These are phyloP conservation scores for Mamestra configurata DNA, from an alignment of 1,140 invertebrate species.

Conservation along the genomic window DNA sequence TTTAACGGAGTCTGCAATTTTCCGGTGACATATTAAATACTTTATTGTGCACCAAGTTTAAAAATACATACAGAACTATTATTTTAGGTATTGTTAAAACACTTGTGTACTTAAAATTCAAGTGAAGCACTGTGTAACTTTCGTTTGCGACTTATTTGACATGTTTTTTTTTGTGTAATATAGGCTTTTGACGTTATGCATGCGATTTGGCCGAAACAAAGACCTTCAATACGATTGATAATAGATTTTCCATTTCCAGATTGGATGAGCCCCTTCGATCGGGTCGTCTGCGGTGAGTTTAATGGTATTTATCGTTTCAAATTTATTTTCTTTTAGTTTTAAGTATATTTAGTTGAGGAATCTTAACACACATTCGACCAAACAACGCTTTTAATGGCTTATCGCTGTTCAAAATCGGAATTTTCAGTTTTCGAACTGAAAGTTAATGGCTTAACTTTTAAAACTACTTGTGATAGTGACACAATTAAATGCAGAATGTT, in stretches of 20 bases:
- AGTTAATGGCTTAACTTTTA: slow-evolving; percentile 20
- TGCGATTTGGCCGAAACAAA: slow-evolving; percentile 75
- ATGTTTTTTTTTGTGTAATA: slow-evolving; percentile 29
- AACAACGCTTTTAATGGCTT: slow-evolving; percentile 35
- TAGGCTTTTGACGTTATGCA: slow-evolving; percentile 68
- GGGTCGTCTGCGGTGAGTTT: slow-evolving; percentile 97
- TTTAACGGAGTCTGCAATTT: no score
- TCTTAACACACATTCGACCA: slow-evolving; percentile 47
- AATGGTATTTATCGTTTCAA: slow-evolving; percentile 91
- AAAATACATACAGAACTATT: no score
- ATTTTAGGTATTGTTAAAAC: background rate
- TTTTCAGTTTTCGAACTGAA: slow-evolving; percentile 16
- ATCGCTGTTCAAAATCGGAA: background rate
- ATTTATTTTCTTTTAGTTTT: slow-evolving; percentile 87
- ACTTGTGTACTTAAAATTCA: background rate
- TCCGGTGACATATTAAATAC: no score
- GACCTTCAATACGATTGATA: slow-evolving; percentile 88
- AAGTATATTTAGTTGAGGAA: slow-evolving; percentile 71
- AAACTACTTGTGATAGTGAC: slow-evolving; percentile 26
- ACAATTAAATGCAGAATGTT: background rate
- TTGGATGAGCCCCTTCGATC: slow-evolving; percentile 97
- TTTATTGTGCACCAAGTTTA: no score
- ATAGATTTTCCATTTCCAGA: slow-evolving; percentile 91
- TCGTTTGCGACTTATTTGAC: background rate
- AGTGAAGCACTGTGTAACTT: background rate